phyloP scores from a whole-genome alignment of 2,888 invertebrate species.

The Drosophila robusta region DNA sequence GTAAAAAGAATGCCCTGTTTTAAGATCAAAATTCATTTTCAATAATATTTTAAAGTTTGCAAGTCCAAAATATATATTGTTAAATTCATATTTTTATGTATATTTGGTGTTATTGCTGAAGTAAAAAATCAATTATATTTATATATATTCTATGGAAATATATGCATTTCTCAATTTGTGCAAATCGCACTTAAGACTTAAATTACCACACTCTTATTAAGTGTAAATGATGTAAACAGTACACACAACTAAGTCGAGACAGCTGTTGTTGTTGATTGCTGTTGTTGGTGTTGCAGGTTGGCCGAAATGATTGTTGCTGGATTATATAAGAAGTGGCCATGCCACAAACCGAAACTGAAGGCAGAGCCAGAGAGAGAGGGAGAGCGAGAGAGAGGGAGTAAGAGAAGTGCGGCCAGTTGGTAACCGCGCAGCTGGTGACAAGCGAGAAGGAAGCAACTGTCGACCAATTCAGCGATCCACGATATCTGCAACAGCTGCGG shows the following conservation, averaged over 20 bases:
- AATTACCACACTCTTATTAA: conserved; percentile 17
- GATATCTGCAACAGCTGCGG: conserved; percentile 23
- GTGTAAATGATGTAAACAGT: conserved; percentile 71
- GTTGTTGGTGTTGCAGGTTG: conserved; percentile 70
- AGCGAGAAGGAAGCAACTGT: conserved; percentile 71
- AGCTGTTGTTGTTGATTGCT: conserved; percentile 66
- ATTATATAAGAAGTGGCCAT: conserved; percentile 81
- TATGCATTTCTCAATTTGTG: not conserved
- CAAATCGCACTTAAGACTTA: conserved; percentile 13
- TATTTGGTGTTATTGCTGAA: not conserved
- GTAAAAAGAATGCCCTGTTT: no score
- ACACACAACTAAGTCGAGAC: conserved; percentile 45
- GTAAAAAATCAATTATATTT: no score
- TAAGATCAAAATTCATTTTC: no score
- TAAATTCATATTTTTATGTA: not conserved
- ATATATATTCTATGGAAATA: not conserved
- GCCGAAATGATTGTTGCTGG: conserved; percentile 77
- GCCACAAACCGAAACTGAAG: conserved; percentile 70
- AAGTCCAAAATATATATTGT: not conserved
- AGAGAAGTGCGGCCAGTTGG: conserved; percentile 29
- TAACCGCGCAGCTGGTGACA: conserved; percentile 50
- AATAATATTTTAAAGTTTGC: no score
- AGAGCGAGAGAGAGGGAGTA: conserved; percentile 13
- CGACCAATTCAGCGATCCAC: conserved; percentile 37
- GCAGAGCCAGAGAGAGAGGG: conserved; percentile 24